Evolutionary conservation across 1,140 invertebrate genomes (phyloP).

Genomic region (Ooceraea biroi): DNA sequence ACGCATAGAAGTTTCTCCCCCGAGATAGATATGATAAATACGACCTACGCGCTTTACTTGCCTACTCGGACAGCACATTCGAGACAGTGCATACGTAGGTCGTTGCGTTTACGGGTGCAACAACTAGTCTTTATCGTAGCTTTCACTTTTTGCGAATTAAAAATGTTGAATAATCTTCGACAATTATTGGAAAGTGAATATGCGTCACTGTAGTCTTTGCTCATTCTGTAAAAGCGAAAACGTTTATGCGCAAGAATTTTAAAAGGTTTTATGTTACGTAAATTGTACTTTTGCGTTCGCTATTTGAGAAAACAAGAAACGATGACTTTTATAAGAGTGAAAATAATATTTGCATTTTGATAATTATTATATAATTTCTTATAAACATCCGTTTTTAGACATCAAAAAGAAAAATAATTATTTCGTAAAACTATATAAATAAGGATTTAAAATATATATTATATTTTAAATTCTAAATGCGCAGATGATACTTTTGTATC

Average conservation of each 20-base stretch:
- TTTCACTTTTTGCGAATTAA: constrained; percentile 49
- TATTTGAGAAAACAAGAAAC: background rate
- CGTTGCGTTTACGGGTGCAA: background rate
- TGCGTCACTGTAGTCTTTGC: background rate
- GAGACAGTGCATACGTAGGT: background rate
- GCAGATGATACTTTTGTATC: too few species aligned
- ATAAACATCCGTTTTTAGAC: too few species aligned
- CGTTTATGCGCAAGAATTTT: background rate
- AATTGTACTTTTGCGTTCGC: background rate
- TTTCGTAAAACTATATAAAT: too few species aligned
- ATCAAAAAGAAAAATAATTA: too few species aligned
- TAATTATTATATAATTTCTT: background rate
- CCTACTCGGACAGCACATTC: background rate
- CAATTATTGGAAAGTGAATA: constrained; percentile 45
- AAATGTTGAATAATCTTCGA: constrained; percentile 34
- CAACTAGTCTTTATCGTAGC: constrained; percentile 27
- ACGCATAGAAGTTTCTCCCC: constrained; percentile 1
- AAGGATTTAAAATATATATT: too few species aligned
- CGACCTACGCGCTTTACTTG: background rate
- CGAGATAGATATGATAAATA: constrained; percentile 26
- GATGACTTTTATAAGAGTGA: background rate
- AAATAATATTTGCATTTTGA: constrained; percentile 11
- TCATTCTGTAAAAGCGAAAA: background rate
- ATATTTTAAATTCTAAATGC: too few species aligned
- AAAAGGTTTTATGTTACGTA: background rate